Conservation (phyloP, 2,797 vertebrate species). For the Xenentodon cancila region DNA sequence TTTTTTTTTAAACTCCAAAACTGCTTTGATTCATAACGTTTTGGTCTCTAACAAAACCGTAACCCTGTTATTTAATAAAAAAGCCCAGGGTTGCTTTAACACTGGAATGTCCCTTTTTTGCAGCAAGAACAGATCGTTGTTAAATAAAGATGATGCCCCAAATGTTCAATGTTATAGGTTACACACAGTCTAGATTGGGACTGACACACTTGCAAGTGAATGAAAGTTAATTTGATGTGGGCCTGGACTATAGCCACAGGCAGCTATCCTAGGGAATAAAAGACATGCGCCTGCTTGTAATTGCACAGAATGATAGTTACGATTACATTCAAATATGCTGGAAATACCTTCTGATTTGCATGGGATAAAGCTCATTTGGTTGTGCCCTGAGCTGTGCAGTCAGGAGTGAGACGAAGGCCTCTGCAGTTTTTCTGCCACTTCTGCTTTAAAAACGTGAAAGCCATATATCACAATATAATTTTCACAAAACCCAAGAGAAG, state of each 20-base stretch:
- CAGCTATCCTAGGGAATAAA: conserved; percentile 4
- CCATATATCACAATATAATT: conserved; percentile 43
- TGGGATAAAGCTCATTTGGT: conserved; percentile 50
- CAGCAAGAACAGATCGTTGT: conserved; percentile 18
- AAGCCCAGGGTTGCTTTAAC: too few relatives aligned
- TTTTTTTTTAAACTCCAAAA: too few relatives aligned
- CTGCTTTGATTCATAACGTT: too few relatives aligned
- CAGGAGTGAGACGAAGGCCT: conserved; percentile 20
- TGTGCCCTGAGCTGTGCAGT: conserved; percentile 20
- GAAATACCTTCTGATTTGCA: conserved; percentile 51
- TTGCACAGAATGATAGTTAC: conserved; percentile 23
- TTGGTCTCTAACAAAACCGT: too few relatives aligned
- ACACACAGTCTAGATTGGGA: conserved; percentile 14
- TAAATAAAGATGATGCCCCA: conserved; percentile 20
- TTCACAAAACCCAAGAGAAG: conserved; percentile 48
- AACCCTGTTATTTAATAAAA: too few relatives aligned
- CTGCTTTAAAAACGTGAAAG: conserved; percentile 7
- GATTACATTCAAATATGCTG: conserved; percentile 18
- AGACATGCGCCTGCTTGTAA: conserved; percentile 14
- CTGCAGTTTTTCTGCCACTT: conserved; percentile 23
- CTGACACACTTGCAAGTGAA: conserved; percentile 21
- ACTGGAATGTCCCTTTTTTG: neutral
- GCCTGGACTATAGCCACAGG: neutral
- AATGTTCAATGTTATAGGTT: conserved; percentile 21
- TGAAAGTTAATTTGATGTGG: conserved; percentile 11